Conservation (phyloP, 2,797 vertebrate genomes). For the Philypnodon macrostomus region DNA sequence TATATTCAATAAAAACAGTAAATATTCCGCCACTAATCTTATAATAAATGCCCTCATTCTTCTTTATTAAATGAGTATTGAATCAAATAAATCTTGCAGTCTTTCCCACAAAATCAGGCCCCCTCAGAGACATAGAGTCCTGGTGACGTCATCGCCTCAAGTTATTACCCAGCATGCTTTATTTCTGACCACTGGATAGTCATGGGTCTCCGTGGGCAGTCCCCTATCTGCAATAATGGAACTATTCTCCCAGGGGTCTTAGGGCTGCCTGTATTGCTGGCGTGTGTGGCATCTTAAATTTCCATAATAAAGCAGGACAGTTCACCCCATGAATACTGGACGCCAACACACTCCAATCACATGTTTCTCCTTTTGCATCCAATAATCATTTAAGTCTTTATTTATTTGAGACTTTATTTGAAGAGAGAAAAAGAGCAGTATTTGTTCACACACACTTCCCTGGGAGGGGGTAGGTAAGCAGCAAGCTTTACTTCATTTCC, state of each 20-base stretch:
- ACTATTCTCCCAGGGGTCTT: conserved; percentile 61
- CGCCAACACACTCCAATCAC: conserved; percentile 57
- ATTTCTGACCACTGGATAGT: conserved; percentile 37
- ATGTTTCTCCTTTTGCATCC: conserved; percentile 35
- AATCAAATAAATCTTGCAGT: conserved; percentile 44
- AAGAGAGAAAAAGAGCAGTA: conserved; percentile 14
- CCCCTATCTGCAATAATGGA: conserved; percentile 55
- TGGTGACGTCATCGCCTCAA: conserved; percentile 2
- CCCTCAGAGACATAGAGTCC: conserved; percentile 40
- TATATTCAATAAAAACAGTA: too few species aligned
- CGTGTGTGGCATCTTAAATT: conserved; percentile 61
- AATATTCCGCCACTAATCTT: conserved; percentile 31
- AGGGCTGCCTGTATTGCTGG: conserved; percentile 28
- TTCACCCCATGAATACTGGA: conserved; percentile 27
- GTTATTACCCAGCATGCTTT: conserved; percentile 38
- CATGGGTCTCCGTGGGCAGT: conserved; percentile 32
- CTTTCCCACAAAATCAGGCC: conserved; percentile 7
- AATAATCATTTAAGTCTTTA: conserved; percentile 23
- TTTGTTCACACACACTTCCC: conserved; percentile 34
- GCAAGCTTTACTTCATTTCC: conserved; percentile 54
- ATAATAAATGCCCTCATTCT: conserved; percentile 28
- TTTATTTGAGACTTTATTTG: conserved; percentile 17
- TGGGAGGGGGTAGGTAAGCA: conserved; percentile 9
- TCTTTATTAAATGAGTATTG: conserved; percentile 23
- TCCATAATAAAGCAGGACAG: conserved; percentile 58